Base-by-base conservation (phyloP, 2,888 invertebrate species). In the Dynastes maya region DNA sequence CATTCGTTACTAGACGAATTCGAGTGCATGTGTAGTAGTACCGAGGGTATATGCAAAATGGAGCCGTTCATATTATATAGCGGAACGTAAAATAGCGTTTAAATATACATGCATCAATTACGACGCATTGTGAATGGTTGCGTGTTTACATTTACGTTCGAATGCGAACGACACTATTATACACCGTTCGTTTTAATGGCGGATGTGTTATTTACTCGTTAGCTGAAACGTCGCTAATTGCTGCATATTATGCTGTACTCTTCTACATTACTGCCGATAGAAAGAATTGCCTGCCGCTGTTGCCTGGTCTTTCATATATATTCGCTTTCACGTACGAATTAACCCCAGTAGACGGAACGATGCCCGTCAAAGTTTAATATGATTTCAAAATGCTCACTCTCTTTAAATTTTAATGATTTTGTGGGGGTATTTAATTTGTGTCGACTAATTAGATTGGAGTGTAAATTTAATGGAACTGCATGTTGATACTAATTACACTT, bases 21-120 rank as follows among this genome's bases (percentile, higher is more conserved):
- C 22, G 22, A 22, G 16, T 55, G 55, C 8, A 55, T n/a, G 22
- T 6, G 55, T n/a, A 45, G 45, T 45, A 45, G 45, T 45, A 45
- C 45, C 45, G 8, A 2, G 45, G 9, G 8, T 45, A 11, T 74
- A 27, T 61, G 63, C 27, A 74, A 74, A 74, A 74, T 74, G 27
- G 49, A 74, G 45, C 61, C 55, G 22, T 58, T 22, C 1, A 55
- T 55, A 55, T 22, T 16, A 58, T 61, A 22, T 61, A 8, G 16
- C 37, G 45, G 16, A 49, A 61, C 49, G 72, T 37, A 74, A 74
- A 74, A 74, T 74, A 45, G 72, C 61, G 49, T 74, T 74, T 61
- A 61, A 74, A 74, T 29, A 63, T 74, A 45, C 61, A 63, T 61
- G 40, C 72, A n/a, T 74, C 72, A 61, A 74, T 74, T 63, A 74